Percentiles rank a stretch among this genome's conserved stretches.
Evolutionary conservation across 1,140 invertebrate genomes (phyloP).

Genomic region (Calliopsis andreniformis): DNA sequence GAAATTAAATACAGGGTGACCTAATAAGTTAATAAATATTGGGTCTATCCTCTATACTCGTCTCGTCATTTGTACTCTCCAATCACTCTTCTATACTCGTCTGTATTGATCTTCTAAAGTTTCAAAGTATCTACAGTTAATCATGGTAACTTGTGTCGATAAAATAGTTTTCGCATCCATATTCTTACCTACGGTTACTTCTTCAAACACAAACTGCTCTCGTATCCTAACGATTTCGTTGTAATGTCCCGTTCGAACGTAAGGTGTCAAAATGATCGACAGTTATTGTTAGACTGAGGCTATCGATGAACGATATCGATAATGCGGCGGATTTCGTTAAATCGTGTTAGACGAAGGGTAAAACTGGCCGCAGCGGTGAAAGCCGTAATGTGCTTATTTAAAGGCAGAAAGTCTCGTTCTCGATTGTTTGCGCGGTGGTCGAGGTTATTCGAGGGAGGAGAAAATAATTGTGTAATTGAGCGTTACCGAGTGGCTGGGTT

Average conservation of each 20-base stretch:
- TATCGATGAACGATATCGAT: background rate
- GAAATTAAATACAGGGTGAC: no score
- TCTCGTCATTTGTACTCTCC: no score
- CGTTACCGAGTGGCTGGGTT: background rate
- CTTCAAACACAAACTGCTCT: no score
- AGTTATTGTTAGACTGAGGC: background rate
- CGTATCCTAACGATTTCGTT: background rate
- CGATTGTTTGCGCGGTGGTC: background rate
- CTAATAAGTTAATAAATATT: no score
- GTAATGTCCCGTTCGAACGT: background rate
- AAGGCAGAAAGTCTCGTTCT: background rate
- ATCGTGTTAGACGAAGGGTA: background rate
- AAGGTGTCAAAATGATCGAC: slow-evolving; percentile 21
- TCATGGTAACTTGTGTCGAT: background rate
- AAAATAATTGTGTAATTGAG: background rate
- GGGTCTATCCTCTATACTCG: no score
- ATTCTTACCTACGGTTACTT: background rate
- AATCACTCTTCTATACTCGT: no score
- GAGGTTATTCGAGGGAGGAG: background rate
- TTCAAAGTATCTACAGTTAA: background rate
- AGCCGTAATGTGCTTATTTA: background rate
- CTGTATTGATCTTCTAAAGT: no score
- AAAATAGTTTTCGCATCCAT: background rate
- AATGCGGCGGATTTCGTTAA: background rate
- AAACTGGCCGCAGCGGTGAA: no score